These are phyloP conservation scores for Mastomys natalensis DNA, from an alignment of 2,113 vertebrate species.

Conservation along the genomic window DNA sequence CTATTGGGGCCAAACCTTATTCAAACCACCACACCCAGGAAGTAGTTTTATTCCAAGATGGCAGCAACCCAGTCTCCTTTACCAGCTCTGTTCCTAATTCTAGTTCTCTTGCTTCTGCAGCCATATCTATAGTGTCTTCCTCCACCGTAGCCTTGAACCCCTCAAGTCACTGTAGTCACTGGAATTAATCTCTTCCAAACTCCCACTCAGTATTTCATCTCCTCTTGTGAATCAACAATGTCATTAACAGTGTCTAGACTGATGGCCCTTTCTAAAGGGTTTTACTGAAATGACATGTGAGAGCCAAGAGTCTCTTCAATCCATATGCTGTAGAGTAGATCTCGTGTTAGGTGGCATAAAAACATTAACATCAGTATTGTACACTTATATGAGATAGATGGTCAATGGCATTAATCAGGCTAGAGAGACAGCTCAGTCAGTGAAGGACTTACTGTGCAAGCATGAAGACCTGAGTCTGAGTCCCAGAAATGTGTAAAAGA, in stretches of 20 bases:
- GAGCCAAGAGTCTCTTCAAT: neutral
- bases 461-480: neutral
- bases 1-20: too few species aligned
- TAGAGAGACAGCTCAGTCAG: neutral
- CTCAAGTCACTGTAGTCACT: neutral
- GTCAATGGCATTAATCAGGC: neutral
- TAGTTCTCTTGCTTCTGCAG: neutral
- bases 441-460: neutral
- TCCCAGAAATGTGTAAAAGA: neutral
- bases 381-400: neutral
- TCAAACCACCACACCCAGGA: neutral
- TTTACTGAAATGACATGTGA: neutral
- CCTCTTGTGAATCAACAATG: neutral
- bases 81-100: neutral
- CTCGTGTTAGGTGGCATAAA: neutral
- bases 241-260: neutral
- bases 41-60: neutral
- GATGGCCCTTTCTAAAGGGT: neutral
- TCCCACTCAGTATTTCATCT: neutral
- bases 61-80: neutral
- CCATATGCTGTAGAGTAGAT: neutral
- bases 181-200: neutral
- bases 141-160: neutral
- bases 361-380: neutral
- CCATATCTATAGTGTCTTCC: neutral